These are phyloP conservation scores for Spea hammondii DNA, from an alignment of 2,797 vertebrate species.

Conservation along the genomic window DNA sequence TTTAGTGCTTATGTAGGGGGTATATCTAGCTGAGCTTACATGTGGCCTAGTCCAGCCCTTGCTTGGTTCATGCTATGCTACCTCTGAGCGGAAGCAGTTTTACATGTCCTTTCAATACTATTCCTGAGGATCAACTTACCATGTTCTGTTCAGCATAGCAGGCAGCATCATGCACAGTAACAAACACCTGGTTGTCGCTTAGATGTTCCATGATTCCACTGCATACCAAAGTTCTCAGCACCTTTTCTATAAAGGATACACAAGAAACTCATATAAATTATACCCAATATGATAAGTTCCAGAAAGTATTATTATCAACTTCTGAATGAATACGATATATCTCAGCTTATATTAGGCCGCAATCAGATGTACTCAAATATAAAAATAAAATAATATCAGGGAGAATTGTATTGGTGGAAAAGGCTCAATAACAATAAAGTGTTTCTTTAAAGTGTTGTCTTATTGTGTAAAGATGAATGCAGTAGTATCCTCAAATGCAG, in stretches of 20 bases:
- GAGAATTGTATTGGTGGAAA: too few species aligned
- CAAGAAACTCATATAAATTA: not conserved
- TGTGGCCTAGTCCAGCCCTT: too few species aligned
- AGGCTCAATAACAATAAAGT: too few species aligned
- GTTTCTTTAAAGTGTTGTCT: too few species aligned
- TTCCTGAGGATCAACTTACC: conserved; percentile 60
- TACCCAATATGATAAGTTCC: not conserved
- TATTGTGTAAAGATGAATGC: too few species aligned
- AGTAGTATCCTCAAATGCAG: too few species aligned
- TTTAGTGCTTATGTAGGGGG: too few species aligned
- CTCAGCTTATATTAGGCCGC: not conserved
- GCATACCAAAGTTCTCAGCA: conserved; percentile 80
- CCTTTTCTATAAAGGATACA: conserved; percentile 65
- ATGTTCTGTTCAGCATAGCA: conserved; percentile 76
- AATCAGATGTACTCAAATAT: too few species aligned
- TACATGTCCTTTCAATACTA: not conserved
- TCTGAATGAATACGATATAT: not conserved
- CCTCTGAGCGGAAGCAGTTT: too few species aligned
- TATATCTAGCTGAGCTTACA: too few species aligned
- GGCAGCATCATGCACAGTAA: conserved; percentile 85
- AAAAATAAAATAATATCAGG: too few species aligned
- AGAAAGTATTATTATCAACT: not conserved
- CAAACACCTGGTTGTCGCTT: conserved; percentile 84
- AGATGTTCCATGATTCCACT: conserved; percentile 82
- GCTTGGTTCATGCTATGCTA: too few species aligned